Base-by-base conservation (phyloP, 2,113 vertebrate genomes). In the Emydura subglobosa region DNA sequence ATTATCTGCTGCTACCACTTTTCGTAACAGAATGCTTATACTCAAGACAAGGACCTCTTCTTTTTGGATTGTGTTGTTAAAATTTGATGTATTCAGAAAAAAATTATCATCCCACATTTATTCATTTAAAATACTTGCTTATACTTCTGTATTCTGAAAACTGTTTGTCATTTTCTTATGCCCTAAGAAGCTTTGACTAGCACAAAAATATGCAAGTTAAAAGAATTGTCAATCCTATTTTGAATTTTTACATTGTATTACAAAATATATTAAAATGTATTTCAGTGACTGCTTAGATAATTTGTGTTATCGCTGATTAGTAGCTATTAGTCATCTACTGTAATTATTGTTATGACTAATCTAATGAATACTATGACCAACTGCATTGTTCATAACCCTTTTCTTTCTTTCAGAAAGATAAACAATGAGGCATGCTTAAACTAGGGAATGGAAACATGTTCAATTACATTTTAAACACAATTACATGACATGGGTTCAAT, bases 271-370 rank as follows among this genome's bases (percentile, higher is more conserved):
- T 88, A 81, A 78, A 49, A 55, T 88, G 59, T 51, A 88, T 92
- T 85, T 94, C 89, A 87, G 25, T 57, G 84, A 88, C 57, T 83
- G 34, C 59, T 90, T 14, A 53, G 47, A 91, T 91, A 21, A 47
- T 87, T 79, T 87, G 78, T 87, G 79, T 44, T 16, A n/a, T 59
- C 44, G 39, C 83, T 79, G 87, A 83, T 83, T 42, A 88, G 54
- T 55, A 86, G 55, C 86, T 93, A 87, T 94, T 93, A 91, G 79
- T 90, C 68, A 95, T 82, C 53, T 89, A 88, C 90, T 90, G 19
- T 92, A 89, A 95, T 94, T 83, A 92, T 91, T 44, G 83, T 68
- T 79, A 96, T 93, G 86, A 91, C 82, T 95, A 88, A 96, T 93
- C 79, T 91, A 92, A 76, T 93, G 87, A 92, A 79, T 83, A 50